These are phyloP conservation scores for Scaptodrosophila latifasciaeformis DNA, from an alignment of 2,888 invertebrate genomes.

Conservation along the genomic window DNA sequence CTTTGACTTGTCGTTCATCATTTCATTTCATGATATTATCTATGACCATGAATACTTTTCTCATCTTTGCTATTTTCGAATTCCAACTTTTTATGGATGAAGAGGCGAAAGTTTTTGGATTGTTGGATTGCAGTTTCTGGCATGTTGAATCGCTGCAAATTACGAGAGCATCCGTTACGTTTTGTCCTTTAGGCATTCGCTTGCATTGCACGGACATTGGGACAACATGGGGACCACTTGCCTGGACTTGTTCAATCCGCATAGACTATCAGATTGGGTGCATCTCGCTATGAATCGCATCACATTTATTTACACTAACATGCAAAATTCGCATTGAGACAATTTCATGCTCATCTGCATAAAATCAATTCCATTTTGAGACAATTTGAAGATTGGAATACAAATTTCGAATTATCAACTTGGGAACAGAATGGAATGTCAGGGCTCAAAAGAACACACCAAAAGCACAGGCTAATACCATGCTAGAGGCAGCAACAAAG, in stretches of 20 bases:
- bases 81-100: too few relatives aligned
- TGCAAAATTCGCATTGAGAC: constrained; percentile 67
- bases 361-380: constrained; percentile 76
- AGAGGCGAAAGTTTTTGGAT: too few relatives aligned
- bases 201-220: too few relatives aligned
- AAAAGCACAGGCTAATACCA: constrained; percentile 36
- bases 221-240: constrained; percentile 16
- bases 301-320: constrained; percentile 68
- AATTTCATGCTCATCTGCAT: constrained; percentile 75
- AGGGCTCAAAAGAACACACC: not conserved
- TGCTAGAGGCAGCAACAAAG: constrained; percentile 31
- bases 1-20: too few relatives aligned
- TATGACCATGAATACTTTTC: too few relatives aligned
- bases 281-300: too few relatives aligned
- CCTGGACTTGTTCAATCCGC: not conserved
- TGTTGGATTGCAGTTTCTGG: too few relatives aligned
- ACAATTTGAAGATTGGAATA: constrained; percentile 76
- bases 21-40: too few relatives aligned
- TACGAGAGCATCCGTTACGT: constrained; percentile 48
- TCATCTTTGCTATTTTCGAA: too few relatives aligned
- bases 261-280: too few relatives aligned
- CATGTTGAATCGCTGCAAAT: constrained; percentile 47
- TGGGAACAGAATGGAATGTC: constrained; percentile 50
- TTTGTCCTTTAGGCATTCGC: constrained; percentile 26
- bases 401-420: constrained; percentile 74